These are phyloP conservation scores for Monochamus alternatus DNA, from an alignment of 2,888 invertebrate species.

Conservation along the genomic window DNA sequence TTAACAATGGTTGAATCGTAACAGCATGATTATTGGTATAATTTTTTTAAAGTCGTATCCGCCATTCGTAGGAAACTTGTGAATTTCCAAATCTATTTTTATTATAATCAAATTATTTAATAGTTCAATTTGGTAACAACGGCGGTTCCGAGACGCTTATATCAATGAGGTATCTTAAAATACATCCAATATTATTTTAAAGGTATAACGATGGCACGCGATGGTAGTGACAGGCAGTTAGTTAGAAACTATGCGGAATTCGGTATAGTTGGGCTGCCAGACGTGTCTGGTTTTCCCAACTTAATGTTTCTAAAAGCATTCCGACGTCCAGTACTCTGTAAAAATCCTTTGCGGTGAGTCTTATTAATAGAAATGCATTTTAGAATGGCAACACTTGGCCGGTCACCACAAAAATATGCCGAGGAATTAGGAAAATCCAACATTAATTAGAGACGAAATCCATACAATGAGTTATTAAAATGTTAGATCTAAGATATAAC, in stretches of 20 bases:
- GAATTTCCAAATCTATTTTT: conserved; percentile 30
- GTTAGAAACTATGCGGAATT: conserved; percentile 67
- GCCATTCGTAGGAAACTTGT: background rate
- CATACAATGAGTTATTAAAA: conserved; percentile 38
- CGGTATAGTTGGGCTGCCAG: conserved; percentile 62
- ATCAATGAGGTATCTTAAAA: conserved; percentile 48
- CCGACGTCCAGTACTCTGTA: conserved; percentile 26
- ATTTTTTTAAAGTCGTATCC: background rate
- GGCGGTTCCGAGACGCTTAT: conserved; percentile 14
- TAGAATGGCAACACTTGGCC: conserved; percentile 45
- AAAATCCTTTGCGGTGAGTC: conserved; percentile 36
- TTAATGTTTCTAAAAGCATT: conserved; percentile 51
- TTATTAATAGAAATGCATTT: conserved; percentile 56
- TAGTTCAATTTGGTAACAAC: conserved; percentile 29
- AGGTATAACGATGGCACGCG: conserved; percentile 6
- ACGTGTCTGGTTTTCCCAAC: conserved; percentile 68
- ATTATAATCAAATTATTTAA: conserved; percentile 28
- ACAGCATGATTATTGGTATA: background rate
- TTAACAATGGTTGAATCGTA: background rate
- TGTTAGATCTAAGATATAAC: conserved; percentile 33
- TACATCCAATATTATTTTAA: conserved; percentile 43
- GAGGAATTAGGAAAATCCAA: conserved; percentile 52
- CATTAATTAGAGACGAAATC: conserved; percentile 47
- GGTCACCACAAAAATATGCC: conserved; percentile 46
- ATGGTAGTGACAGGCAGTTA: conserved; percentile 26